Conservation (phyloP, 2,113 vertebrate species). For the Heterotilapia buettikoferi region DNA sequence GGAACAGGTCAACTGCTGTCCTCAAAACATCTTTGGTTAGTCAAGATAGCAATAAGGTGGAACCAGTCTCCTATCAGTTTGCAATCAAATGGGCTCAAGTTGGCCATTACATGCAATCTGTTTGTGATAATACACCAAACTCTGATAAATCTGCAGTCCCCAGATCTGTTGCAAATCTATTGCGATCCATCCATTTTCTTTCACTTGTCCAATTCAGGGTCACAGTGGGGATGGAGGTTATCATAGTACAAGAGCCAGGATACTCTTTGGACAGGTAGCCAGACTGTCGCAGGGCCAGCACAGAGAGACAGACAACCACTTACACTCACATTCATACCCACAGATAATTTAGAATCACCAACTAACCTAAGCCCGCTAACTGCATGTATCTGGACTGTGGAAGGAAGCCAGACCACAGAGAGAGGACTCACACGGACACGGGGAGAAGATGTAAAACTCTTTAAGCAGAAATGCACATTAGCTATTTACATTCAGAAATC, state of each 20-base stretch:
- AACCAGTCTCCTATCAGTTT: not conserved
- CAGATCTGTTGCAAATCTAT: not conserved
- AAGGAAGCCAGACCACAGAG: not conserved
- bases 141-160: not conserved
- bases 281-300: not conserved
- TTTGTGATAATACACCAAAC: not conserved
- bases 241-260: not conserved
- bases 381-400: not conserved
- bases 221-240: not conserved
- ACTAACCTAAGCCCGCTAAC: not conserved
- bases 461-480: not conserved
- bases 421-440: rapidly evolving
- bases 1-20: not conserved
- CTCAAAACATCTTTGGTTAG: not conserved
- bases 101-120: not conserved
- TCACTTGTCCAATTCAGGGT: not conserved
- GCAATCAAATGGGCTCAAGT: not conserved
- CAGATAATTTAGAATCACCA: not conserved
- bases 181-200: not conserved
- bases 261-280: not conserved
- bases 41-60: not conserved
- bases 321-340: not conserved
- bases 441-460: not conserved
- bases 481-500: not conserved
- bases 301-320: not conserved